A percentile compares a stretch with the other conserved stretches of the same genome.
Conservation (phyloP, 2,113 vertebrate species). For the Pyrgilauda ruficollis region DNA sequence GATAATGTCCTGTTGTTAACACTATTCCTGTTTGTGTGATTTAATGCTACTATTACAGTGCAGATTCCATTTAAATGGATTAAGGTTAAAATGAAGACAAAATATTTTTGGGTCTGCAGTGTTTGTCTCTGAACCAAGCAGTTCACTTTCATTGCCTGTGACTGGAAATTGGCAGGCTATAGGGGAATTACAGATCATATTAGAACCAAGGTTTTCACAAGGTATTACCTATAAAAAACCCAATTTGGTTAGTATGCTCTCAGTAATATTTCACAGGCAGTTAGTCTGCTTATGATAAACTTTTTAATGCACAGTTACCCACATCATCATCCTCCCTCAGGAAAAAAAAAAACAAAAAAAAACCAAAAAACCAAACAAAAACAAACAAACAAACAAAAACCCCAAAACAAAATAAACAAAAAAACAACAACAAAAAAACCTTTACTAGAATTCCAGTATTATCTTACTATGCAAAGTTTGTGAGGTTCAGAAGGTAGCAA, state of each 20-base stretch:
- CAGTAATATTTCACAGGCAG: background rate
- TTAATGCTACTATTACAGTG: slow-evolving; percentile 68
- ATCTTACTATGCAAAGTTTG: background rate
- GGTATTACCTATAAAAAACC: background rate
- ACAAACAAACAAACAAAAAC: no score
- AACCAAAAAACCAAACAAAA: background rate
- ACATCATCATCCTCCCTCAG: background rate
- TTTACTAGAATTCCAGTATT: background rate
- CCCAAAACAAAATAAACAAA: no score
- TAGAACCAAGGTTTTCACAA: background rate
- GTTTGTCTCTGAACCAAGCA: slow-evolving; percentile 14
- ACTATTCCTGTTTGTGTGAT: slow-evolving; percentile 68
- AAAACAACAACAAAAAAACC: no score
- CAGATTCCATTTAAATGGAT: slow-evolving; percentile 67
- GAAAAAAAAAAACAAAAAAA: background rate
- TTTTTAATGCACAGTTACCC: background rate
- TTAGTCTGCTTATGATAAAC: background rate
- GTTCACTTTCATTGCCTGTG: background rate
- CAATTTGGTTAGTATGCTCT: background rate
- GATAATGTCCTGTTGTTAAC: slow-evolving; percentile 75
- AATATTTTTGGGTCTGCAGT: slow-evolving; percentile 47
- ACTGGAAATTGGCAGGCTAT: background rate
- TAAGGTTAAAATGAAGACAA: slow-evolving; percentile 64
- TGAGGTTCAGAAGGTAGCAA: background rate
- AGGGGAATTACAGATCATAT: background rate